phyloP scores from a whole-genome alignment of 2,888 invertebrate species.

The Pammene fasciana region DNA sequence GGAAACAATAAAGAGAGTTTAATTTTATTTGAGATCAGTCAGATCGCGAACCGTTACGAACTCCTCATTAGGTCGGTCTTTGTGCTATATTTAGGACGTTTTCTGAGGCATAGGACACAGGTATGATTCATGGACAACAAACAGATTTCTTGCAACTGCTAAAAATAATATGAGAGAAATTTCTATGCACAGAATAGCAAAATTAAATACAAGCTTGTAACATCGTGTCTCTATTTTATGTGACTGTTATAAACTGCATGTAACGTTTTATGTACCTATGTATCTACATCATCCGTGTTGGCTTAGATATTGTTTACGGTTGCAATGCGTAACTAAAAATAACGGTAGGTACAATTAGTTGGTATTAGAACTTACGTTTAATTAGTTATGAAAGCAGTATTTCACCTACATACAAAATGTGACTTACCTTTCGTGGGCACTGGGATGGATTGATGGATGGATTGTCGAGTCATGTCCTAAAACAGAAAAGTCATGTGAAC shows the following conservation, averaged over 20 bases:
- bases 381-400: not conserved
- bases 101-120: slow-evolving; percentile 23
- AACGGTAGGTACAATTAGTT: no score
- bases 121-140: slow-evolving; percentile 60
- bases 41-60: slow-evolving; percentile 26
- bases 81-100: slow-evolving; percentile 36
- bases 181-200: no score
- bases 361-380: no score
- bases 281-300: no score
- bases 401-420: slow-evolving; percentile 32
- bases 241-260: no score
- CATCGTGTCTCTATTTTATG: not conserved
- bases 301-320: no score
- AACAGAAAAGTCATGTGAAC: slow-evolving; percentile 60
- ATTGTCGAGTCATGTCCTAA: slow-evolving; percentile 83
- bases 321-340: no score
- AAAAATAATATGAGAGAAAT: slow-evolving; percentile 27
- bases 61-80: slow-evolving; percentile 36
- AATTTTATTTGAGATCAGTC: slow-evolving; percentile 17
- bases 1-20: slow-evolving; percentile 15
- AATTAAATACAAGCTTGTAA: no score
- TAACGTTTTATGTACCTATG: no score
- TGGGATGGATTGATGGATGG: slow-evolving; percentile 81
- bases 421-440: slow-evolving; percentile 80
- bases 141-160: slow-evolving; percentile 29